Evolutionary conservation across 2,888 invertebrate genomes (phyloP), one percentile per base, ranked within the genome.

Genomic region (Apocheima hispidaria): DNA sequence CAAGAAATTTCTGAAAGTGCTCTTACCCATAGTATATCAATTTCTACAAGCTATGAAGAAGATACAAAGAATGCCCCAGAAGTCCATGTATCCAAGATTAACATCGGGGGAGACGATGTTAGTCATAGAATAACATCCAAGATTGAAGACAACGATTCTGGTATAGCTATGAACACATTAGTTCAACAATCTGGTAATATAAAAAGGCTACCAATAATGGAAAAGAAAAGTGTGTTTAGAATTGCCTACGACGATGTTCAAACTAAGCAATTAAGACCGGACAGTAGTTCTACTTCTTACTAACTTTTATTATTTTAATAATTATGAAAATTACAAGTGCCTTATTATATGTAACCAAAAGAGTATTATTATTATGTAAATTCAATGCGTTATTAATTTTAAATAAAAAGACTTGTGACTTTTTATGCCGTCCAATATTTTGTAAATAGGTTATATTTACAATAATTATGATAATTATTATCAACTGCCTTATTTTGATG

Each of bases 161-260:
- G 96, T 0, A 96, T 96, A 68, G 96, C 96, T 6, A 95, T 97
- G 92, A 95, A 95, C 51, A 94, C 94, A 0, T 79, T 91, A 63
- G 84, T 84, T 40, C 91, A 92, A 69, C 90, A 94, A 61, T 88
- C 93, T 46, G 93, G 93, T 63, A 93, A 94, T 75, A 93, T 94
- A 7, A 94, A 94, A 65, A 91, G 95, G 65, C 93, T 96, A 74
- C 94, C 95, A 16, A 96, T 96, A 63, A 95, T 96, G 4, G 97
- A 98, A 77, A 98, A 98, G 90, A 98, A 98, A 81, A 98, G 98
- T 81, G 96, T 98, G 26, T 98, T 98, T 79, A 97, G 97, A 6
- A 98, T 98, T 70, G 98, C 98, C 0, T 98, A 98, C 80, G 97
- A 97, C 77, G 98, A 98, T 77, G 97, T 98, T 75, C 96, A 97